phyloP scores from a whole-genome alignment of 2,888 invertebrate genomes.

The Tenthredo notha region DNA sequence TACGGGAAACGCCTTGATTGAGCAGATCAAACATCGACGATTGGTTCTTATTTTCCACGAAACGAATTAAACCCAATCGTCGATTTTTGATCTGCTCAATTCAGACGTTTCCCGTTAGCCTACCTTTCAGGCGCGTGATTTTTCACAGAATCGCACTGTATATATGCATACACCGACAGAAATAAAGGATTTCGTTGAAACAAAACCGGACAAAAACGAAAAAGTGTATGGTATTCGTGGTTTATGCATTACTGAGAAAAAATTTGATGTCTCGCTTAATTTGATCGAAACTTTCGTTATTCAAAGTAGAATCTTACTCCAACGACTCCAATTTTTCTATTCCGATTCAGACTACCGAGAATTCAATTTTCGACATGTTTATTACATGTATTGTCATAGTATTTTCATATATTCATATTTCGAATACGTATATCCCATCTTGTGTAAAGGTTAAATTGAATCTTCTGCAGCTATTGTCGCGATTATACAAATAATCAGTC shows the following conservation, averaged over 20 bases:
- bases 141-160: too few relatives aligned
- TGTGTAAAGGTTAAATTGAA: too few relatives aligned
- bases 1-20: too few relatives aligned
- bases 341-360: neutral
- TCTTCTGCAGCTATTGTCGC: too few relatives aligned
- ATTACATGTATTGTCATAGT: neutral
- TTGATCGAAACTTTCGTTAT: conserved; percentile 9
- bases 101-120: too few relatives aligned
- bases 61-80: too few relatives aligned
- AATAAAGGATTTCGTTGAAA: neutral
- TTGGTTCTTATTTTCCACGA: too few relatives aligned
- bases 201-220: neutral
- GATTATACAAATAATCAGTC: too few relatives aligned
- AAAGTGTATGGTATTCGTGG: neutral
- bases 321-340: neutral
- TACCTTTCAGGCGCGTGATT: too few relatives aligned
- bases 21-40: too few relatives aligned
- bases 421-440: neutral
- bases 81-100: too few relatives aligned
- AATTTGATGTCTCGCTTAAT: neutral
- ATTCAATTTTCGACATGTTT: neutral
- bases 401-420: neutral
- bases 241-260: neutral
- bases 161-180: neutral
- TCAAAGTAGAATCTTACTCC: neutral